Percentiles rank a stretch among this genome's conserved stretches.
phyloP scores from a whole-genome alignment of 1,140 invertebrate genomes.

The Akabosia matsudoensis region DNA sequence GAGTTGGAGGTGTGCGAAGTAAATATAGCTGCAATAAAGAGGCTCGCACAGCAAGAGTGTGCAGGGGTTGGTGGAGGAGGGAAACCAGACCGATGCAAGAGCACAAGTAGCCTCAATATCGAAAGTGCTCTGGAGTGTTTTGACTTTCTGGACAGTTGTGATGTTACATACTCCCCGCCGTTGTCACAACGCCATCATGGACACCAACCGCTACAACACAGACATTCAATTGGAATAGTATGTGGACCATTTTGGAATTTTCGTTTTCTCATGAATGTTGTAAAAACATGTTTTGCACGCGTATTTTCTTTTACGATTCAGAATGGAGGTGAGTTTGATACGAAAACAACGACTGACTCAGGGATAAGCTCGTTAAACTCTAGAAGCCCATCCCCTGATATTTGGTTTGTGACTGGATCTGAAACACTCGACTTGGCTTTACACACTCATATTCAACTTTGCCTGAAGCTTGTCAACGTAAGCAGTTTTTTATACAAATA shows the following conservation, averaged over 20 bases:
- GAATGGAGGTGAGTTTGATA: slow-evolving; percentile 7
- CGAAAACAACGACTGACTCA: slow-evolving; percentile 51
- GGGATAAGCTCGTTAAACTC: slow-evolving; percentile 53
- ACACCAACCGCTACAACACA: neutral
- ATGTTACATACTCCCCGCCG: slow-evolving; percentile 40
- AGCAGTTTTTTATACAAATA: neutral
- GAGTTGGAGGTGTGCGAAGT: slow-evolving; percentile 53
- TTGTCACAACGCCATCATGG: neutral
- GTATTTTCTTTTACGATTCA: neutral
- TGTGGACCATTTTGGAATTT: neutral
- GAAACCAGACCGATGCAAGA: neutral
- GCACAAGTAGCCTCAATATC: slow-evolving; percentile 52
- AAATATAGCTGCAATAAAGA: slow-evolving; percentile 48
- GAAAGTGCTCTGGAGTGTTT: slow-evolving; percentile 56
- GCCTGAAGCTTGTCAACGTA: slow-evolving; percentile 55
- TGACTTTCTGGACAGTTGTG: slow-evolving; percentile 58
- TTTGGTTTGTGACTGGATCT: slow-evolving; percentile 51
- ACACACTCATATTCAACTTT: slow-evolving; percentile 53
- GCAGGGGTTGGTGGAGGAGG: slow-evolving; percentile 44
- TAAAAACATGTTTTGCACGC: too few relatives aligned
- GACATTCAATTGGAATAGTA: slow-evolving; percentile 9
- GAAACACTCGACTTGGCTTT: slow-evolving; percentile 54
- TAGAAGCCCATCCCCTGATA: slow-evolving; percentile 45
- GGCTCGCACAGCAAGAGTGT: slow-evolving; percentile 1
- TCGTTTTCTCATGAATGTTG: neutral